Conservation (phyloP, 37 sponge, comb jelly and placozoan genomes). For the Cliona cf. orientalis region DNA sequence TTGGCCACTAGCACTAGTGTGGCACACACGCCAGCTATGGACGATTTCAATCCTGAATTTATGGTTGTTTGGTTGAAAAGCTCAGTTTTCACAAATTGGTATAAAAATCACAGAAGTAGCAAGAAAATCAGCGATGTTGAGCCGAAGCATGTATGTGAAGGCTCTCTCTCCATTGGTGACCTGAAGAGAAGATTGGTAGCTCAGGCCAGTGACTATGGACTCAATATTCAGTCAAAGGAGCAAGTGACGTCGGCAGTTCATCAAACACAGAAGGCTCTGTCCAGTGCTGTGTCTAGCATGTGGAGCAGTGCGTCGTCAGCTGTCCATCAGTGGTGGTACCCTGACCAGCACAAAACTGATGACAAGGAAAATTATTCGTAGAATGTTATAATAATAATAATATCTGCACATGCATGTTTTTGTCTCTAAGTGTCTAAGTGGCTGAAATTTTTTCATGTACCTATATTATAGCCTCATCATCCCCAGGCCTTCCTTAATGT, state of each 20-base stretch:
- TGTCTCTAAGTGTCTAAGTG: neutral
- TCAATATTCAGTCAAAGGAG: constrained; percentile 37
- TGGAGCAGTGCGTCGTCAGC: constrained; percentile 60
- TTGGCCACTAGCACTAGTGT: constrained; percentile 23
- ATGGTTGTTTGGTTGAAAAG: constrained; percentile 22
- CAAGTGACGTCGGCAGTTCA: constrained; percentile 16
- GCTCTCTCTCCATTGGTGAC: constrained; percentile 45
- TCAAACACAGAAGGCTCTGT: constrained; percentile 29
- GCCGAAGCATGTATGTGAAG: constrained; percentile 45
- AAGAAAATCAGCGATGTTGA: constrained; percentile 9
- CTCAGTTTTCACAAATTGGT: constrained; percentile 35
- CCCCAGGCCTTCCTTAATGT: no score
- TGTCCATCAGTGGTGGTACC: constrained; percentile 46
- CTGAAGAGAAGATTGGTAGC: constrained; percentile 49
- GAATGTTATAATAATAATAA: neutral
- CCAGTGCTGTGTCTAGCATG: constrained; percentile 20
- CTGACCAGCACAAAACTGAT: no score
- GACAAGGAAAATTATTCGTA: constrained; percentile 1
- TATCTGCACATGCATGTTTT: neutral
- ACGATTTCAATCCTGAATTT: constrained; percentile 64
- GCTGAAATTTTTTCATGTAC: neutral
- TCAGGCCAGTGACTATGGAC: constrained; percentile 52
- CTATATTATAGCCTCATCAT: no score
- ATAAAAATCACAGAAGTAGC: neutral
- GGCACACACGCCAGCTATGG: constrained; percentile 8